Evolutionary conservation across 2,113 vertebrate genomes (phyloP).

Genomic region (Eubucco bourcierii): DNA sequence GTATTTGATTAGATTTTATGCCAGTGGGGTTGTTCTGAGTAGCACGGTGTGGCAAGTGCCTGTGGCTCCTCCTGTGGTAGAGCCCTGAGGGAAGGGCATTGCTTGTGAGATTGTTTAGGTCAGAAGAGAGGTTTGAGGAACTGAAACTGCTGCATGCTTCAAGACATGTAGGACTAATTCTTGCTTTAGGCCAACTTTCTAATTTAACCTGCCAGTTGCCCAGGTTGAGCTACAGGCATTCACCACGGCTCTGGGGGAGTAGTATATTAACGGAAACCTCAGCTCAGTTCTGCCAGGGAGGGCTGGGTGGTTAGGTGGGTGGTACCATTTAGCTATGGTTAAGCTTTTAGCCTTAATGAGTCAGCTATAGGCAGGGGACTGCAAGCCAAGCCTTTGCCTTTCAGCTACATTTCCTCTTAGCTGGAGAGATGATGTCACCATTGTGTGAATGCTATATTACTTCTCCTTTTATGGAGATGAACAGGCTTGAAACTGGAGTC

Average conservation of each 20-base stretch:
- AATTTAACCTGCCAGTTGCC: neutral
- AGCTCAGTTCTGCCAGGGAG: neutral
- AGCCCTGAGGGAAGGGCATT: neutral
- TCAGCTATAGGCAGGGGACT: constrained; percentile 60
- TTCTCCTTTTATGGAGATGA: constrained; percentile 82
- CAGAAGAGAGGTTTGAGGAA: neutral
- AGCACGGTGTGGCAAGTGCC: neutral
- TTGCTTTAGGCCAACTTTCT: neutral
- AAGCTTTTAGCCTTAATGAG: constrained; percentile 56
- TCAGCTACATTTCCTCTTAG: constrained; percentile 72
- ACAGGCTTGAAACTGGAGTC: constrained; percentile 38
- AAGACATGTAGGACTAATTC: neutral
- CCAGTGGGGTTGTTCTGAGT: neutral
- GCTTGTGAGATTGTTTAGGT: neutral
- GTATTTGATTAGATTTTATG: neutral
- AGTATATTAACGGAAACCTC: neutral
- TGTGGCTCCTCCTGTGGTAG: neutral
- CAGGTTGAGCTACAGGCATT: neutral
- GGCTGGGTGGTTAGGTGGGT: neutral
- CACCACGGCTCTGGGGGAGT: neutral
- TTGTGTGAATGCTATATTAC: constrained; percentile 57
- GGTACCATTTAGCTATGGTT: neutral
- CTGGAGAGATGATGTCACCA: constrained; percentile 75
- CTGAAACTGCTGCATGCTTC: neutral
- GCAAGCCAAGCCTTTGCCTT: constrained; percentile 52